A percentile compares a stretch with the other conserved stretches of the same genome.
phyloP scores from a whole-genome alignment of 2,113 vertebrate genomes.

The Catharus bicknelli region DNA sequence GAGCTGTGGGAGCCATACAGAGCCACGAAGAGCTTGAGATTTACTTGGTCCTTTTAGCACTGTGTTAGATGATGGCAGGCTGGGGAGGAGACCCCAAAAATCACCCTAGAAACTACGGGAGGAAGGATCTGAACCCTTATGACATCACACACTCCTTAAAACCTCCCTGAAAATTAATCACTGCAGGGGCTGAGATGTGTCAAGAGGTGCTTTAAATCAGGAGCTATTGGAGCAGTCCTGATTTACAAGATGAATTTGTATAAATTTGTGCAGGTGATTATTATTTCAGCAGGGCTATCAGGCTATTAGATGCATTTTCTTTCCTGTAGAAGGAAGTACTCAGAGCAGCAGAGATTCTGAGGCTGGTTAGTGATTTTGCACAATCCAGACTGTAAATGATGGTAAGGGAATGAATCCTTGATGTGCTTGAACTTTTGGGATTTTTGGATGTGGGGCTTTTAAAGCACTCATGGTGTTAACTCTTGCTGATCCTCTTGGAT shows the following conservation, averaged over 20 bases:
- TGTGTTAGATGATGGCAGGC: neutral
- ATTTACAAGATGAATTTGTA: neutral
- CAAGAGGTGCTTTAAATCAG: neutral
- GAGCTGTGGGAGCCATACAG: neutral
- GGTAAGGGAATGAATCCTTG: neutral
- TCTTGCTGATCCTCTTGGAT: neutral
- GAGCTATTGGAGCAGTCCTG: neutral
- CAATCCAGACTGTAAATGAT: no score
- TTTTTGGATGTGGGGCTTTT: neutral
- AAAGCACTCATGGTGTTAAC: neutral
- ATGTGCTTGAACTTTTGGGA: neutral
- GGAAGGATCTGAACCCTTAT: neutral
- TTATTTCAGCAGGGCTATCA: neutral
- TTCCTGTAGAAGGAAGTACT: neutral
- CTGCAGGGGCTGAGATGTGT: neutral
- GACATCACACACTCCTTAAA: neutral
- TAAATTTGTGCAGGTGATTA: neutral
- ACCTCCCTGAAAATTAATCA: neutral
- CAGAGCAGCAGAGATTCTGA: neutral
- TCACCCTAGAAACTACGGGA: neutral
- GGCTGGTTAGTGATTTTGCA: neutral
- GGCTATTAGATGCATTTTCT: neutral
- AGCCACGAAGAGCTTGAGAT: neutral
- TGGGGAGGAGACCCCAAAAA: neutral
- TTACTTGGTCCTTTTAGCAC: neutral